Percentiles rank a stretch among this genome's conserved stretches.
Conservation (phyloP, 2,113 vertebrate genomes). For the Danio rerio region DNA sequence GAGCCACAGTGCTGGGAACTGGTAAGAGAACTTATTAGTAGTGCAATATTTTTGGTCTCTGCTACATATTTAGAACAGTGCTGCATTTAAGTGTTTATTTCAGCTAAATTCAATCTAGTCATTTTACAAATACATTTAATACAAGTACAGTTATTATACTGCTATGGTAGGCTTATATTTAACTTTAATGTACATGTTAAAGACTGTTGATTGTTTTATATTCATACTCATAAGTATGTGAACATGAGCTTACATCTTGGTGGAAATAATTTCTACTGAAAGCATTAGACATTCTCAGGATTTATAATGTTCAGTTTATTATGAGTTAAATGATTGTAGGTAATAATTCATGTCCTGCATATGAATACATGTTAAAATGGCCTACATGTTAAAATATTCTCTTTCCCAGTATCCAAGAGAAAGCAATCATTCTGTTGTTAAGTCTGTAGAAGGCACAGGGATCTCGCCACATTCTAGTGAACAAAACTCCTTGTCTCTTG, state of each 20-base stretch:
- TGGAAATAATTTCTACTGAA: neutral
- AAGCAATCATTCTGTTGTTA: slow-evolving; percentile 53
- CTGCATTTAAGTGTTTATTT: too few species aligned
- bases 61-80: neutral
- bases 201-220: neutral
- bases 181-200: neutral
- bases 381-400: neutral
- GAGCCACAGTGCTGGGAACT: slow-evolving; percentile 72
- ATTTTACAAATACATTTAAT: too few species aligned
- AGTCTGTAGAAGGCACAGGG: slow-evolving; percentile 63
- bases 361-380: neutral
- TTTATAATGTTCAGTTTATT: too few species aligned
- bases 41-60: neutral
- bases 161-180: neutral
- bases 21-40: slow-evolving; percentile 57
- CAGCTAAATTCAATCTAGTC: too few species aligned
- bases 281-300: too few species aligned
- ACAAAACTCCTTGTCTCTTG: slow-evolving; percentile 72
- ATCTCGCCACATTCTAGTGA: slow-evolving; percentile 69
- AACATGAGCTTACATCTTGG: neutral
- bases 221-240: neutral
- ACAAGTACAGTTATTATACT: too few species aligned
- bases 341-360: neutral
- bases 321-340: too few species aligned
- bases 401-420: slow-evolving; percentile 53